Conservation (phyloP, 92 coral and sea anemone genomes). For the Pocillopora grandis region DNA sequence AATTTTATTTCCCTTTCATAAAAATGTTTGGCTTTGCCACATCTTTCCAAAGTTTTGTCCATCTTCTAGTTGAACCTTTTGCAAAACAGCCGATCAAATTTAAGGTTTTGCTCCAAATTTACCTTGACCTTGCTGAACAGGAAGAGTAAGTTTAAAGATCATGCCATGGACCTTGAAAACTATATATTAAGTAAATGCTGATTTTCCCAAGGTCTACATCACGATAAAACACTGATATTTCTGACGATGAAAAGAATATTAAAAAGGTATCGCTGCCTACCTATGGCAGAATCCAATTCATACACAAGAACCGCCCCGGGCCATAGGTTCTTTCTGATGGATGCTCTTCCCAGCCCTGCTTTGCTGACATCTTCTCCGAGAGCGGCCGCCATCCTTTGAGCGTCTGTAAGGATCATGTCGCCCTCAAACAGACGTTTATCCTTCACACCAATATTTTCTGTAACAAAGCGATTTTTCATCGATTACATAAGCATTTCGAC, state of each 20-base stretch:
- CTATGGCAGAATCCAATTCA: constrained; percentile 34
- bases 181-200: no score
- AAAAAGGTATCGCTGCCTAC: constrained; percentile 1
- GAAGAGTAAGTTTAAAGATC: no score
- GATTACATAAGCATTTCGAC: not conserved
- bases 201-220: no score
- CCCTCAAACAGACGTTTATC: constrained; percentile 55
- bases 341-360: constrained; percentile 63
- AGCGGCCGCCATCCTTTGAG: constrained; percentile 62
- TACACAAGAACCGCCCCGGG: constrained; percentile 65
- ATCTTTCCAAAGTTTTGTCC: no score
- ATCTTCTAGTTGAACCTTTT: no score
- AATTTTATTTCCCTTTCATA: no score
- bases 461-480: not conserved
- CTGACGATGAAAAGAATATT: not conserved
- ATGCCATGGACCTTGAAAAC: no score
- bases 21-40: no score
- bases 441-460: constrained; percentile 26
- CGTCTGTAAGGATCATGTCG: constrained; percentile 51
- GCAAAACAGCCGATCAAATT: no score
- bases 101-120: no score
- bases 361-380: constrained; percentile 61
- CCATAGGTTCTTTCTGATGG: constrained; percentile 59
- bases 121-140: no score
- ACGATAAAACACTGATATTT: no score